Evolutionary conservation across 2,113 vertebrate species (phyloP).

Genomic region (Scalopus aquaticus): DNA sequence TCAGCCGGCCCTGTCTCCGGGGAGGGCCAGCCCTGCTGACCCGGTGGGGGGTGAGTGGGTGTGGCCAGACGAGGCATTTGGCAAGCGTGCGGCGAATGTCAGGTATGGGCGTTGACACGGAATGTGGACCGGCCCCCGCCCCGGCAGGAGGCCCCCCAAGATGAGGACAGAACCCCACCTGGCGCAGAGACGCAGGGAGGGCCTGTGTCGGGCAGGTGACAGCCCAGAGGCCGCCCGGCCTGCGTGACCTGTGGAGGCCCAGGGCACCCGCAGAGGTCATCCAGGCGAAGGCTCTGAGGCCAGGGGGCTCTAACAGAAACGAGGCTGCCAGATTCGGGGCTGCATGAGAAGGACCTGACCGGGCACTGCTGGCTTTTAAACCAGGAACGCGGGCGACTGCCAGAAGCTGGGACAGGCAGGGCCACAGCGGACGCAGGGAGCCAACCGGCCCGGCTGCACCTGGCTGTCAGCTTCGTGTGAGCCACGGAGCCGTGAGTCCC

Average conservation of each 20-base stretch:
- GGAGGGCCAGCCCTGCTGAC: no score
- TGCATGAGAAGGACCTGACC: background rate
- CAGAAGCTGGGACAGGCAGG: background rate
- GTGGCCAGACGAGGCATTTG: background rate
- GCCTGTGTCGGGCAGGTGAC: no score
- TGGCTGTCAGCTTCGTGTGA: background rate
- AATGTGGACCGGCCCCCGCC: background rate
- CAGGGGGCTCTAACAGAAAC: background rate
- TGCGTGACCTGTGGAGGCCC: background rate
- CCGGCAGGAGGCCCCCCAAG: background rate
- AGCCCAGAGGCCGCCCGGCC: no score
- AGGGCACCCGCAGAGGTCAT: background rate
- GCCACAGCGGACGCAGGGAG: background rate
- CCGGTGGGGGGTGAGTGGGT: background rate
- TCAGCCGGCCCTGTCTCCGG: background rate
- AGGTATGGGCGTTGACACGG: background rate
- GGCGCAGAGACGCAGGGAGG: no score
- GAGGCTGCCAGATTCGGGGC: background rate
- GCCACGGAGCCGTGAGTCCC: background rate
- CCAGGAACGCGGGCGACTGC: fast-evolving
- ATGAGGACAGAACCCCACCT: background rate
- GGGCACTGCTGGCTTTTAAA: background rate
- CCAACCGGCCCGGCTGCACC: background rate
- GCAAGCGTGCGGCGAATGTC: fast-evolving
- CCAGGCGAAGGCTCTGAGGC: background rate